Base-by-base conservation (phyloP, 1,140 invertebrate genomes). In the Tetraneura akinire region DNA sequence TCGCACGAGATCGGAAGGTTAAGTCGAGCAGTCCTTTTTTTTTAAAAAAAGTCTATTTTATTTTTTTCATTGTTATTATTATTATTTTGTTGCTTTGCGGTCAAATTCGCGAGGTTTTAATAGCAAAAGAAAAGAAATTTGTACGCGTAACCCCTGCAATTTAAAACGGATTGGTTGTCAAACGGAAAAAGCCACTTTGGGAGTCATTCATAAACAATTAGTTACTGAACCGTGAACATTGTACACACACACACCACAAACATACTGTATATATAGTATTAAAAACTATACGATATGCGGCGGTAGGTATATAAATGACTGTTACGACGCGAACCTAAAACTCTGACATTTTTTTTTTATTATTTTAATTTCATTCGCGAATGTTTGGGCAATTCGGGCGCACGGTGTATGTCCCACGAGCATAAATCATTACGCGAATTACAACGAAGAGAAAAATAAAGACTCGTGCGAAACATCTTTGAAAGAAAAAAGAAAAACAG, bases 151-250 rank as follows among this genome's bases (percentile, higher is more conserved):
- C 13, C n/a, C 13, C 42, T 47, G 8, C 32, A 8, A 8, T 13
- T 47, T 68, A 47, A 68, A 71, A 71, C 68, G 68, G 45, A 71
- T 71, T 11, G 68, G 68, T n/a, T 71, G 68, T 71, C 68, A 51
- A 71, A 71, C 47, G 68, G 47, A 3, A 71, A 71, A 49, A 71
- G 68, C 68, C 68, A 71, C 68, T 71, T 71, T 71, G 68, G 68
- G 68, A 71, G 47, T 71, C 66, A 47, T 68, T 68, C 66, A 68
- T 68, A 68, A 68, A 68, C 47, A 23, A 45, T 49, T 71, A 45
- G 68, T 49, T 45, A 71, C 68, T 51, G 68, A 29, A 71, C 68
- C 68, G 47, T 16, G 26, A 51, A 66, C 29, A 32, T 23, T 26
- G 9, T 14, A 18, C 26, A 29, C 55, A 60, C 21, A 55, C 53